Base-by-base conservation (phyloP, 2,797 vertebrate species). In the Sebastes kiyomatsui region DNA sequence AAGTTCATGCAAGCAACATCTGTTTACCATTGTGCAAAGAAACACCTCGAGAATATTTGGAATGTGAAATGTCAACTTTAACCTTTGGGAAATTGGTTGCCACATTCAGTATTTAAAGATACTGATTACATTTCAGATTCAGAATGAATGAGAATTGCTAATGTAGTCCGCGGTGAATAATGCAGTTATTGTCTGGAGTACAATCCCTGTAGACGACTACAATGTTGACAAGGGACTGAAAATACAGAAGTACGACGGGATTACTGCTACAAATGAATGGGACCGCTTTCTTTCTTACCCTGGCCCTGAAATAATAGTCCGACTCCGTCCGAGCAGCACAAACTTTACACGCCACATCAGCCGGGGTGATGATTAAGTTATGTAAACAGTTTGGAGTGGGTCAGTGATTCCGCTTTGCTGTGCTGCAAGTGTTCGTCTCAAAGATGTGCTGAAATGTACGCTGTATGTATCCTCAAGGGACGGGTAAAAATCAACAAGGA, bases 381-480 rank as follows among this genome's bases (percentile, higher is more conserved):
- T 76, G 83, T 93, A 95, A 95, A 95, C 94, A 94, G 84, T 88
- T 88, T 79, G 62, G 82, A 94, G 87, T 76, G 83, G 82, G 77
- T 81, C 67, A 65, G 80, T 71, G 88, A 87, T 87, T 86, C 80
- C 28, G 35, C 80, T 71, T 82, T 80, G 83, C 81, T 68, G 66
- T 3, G n/a, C 80, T 68, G 73, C 75, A 81, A 91, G 89, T 90
- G 88, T 84, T 91, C 79, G 35, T 83, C 89, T 93, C 64, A 46
- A 62, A 83, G 82, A 93, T 88, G 90, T 94, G 93, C 87, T 93
- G 92, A 94, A 94, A 94, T 81, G 68, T 84, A 73, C 9, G 64
- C 67, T 86, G 84, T 60, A 75, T 68, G 66, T 86, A 68, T 86
- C 89, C 91, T 73, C 71, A 2, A 16, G 77, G 72, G 90, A 71